Conservation (phyloP, 2,797 vertebrate genomes). For the Ataeniobius toweri region DNA sequence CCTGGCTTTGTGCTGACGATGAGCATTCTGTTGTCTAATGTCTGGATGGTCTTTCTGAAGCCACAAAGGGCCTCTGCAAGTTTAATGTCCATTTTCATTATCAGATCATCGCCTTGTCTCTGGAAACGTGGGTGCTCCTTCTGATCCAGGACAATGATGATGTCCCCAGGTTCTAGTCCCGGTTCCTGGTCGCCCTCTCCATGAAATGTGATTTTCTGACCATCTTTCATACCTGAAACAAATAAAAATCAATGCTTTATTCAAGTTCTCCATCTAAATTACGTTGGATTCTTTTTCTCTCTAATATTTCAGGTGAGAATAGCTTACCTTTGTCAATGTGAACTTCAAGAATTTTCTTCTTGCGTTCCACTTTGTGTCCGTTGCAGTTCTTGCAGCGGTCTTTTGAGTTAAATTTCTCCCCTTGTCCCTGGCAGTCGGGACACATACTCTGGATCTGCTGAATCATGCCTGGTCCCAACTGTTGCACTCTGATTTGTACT, state of each 20-base stretch:
- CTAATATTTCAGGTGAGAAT: not conserved
- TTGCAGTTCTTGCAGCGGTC: slow-evolving; percentile 93
- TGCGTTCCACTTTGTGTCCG: slow-evolving; percentile 91
- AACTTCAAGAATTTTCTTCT: slow-evolving; percentile 96
- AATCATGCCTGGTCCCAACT: slow-evolving; percentile 96
- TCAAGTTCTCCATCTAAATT: not conserved
- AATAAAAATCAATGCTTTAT: not conserved
- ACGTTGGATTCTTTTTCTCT: not conserved
- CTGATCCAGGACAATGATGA: slow-evolving; percentile 93
- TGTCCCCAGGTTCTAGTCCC: slow-evolving; percentile 94
- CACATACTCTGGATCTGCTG: slow-evolving; percentile 97
- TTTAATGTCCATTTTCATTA: slow-evolving; percentile 90
- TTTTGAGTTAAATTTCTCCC: slow-evolving; percentile 89
- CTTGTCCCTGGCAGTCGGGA: slow-evolving; percentile 92
- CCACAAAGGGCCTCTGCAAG: slow-evolving; percentile 93
- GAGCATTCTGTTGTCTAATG: slow-evolving; percentile 88
- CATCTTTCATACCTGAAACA: slow-evolving; percentile 92
- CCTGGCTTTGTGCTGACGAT: slow-evolving; percentile 86
- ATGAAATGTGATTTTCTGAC: slow-evolving; percentile 92
- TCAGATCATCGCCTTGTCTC: slow-evolving; percentile 86
- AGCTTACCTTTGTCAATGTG: slow-evolving; percentile 91
- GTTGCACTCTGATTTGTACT: slow-evolving; percentile 89
- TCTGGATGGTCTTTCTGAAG: slow-evolving; percentile 88
- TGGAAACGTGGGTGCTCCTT: slow-evolving; percentile 90
- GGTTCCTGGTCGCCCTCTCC: slow-evolving; percentile 97